phyloP scores from a whole-genome alignment of 2,888 invertebrate species.

The Flexamia atlantica region DNA sequence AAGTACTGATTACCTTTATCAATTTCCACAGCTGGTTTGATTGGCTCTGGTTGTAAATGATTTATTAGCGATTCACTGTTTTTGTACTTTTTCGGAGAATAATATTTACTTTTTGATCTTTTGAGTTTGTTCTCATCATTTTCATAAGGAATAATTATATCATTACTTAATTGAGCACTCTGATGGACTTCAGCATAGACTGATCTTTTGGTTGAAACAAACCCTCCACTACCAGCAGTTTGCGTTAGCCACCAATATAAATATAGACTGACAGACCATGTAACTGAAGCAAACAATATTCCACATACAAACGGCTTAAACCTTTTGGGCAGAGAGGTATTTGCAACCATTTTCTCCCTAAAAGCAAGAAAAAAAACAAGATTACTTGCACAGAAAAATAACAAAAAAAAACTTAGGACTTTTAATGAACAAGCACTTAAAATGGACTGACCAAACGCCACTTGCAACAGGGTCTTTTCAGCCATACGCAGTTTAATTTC shows the following conservation, averaged over 20 bases:
- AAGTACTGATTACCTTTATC: conserved; percentile 40
- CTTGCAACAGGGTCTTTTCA: too few species aligned
- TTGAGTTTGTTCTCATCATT: conserved; percentile 66
- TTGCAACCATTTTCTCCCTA: neutral
- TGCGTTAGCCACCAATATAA: conserved; percentile 82
- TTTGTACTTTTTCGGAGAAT: conserved; percentile 68
- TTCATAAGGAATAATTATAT: conserved; percentile 69
- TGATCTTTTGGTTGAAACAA: conserved; percentile 22
- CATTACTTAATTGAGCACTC: conserved; percentile 61
- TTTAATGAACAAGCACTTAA: too few species aligned
- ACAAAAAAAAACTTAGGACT: too few species aligned
- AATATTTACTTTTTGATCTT: conserved; percentile 67
- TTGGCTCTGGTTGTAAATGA: conserved; percentile 71
- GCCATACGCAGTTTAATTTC: too few species aligned
- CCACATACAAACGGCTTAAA: conserved; percentile 80
- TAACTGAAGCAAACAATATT: conserved; percentile 84
- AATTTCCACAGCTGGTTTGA: conserved; percentile 67
- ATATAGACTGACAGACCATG: conserved; percentile 86
- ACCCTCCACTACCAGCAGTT: conserved; percentile 72
- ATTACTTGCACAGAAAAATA: too few species aligned
- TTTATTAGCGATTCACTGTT: conserved; percentile 76
- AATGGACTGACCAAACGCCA: too few species aligned
- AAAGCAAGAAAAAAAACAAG: neutral
- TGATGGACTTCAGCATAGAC: conserved; percentile 59
- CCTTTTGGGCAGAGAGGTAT: conserved; percentile 14